phyloP scores from a whole-genome alignment of 2,797 vertebrate genomes.

The Syngnathus acus region DNA sequence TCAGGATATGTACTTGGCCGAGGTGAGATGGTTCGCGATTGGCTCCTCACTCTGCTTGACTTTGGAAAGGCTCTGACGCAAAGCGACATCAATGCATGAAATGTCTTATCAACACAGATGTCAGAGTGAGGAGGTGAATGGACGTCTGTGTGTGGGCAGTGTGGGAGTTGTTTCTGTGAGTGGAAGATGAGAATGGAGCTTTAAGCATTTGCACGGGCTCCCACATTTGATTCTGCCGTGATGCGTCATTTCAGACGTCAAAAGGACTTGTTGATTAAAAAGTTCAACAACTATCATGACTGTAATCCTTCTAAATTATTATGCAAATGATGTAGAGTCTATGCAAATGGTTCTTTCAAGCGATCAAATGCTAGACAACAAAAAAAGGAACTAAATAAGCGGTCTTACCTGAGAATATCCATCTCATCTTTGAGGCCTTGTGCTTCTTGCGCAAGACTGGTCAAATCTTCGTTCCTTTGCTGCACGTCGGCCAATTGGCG shows the following conservation, averaged over 20 bases:
- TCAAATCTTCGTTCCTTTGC: conserved; percentile 80
- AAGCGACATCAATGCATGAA: conserved; percentile 28
- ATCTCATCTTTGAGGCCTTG: conserved; percentile 86
- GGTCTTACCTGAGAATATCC: conserved; percentile 79
- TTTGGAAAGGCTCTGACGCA: conserved; percentile 20
- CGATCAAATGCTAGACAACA: too few relatives aligned
- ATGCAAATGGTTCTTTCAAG: too few relatives aligned
- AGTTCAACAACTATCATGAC: background rate
- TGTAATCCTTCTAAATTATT: too few relatives aligned
- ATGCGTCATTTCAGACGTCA: background rate
- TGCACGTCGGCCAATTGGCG: conserved; percentile 73
- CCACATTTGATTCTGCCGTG: conserved; percentile 5
- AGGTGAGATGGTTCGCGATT: background rate
- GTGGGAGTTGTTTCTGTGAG: conserved; percentile 38
- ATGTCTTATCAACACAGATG: conserved; percentile 47
- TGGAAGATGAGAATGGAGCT: conserved; percentile 37
- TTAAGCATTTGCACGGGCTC: conserved; percentile 13
- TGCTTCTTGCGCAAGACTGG: conserved; percentile 81
- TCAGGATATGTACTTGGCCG: background rate
- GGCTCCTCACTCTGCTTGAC: conserved; percentile 5
- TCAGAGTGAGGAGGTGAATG: conserved; percentile 46
- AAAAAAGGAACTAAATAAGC: too few relatives aligned
- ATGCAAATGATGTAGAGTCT: too few relatives aligned
- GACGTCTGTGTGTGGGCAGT: conserved; percentile 45
- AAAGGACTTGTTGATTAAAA: background rate